phyloP scores from a whole-genome alignment of 2,797 vertebrate species.

The Hypotaenidia okinawae region DNA sequence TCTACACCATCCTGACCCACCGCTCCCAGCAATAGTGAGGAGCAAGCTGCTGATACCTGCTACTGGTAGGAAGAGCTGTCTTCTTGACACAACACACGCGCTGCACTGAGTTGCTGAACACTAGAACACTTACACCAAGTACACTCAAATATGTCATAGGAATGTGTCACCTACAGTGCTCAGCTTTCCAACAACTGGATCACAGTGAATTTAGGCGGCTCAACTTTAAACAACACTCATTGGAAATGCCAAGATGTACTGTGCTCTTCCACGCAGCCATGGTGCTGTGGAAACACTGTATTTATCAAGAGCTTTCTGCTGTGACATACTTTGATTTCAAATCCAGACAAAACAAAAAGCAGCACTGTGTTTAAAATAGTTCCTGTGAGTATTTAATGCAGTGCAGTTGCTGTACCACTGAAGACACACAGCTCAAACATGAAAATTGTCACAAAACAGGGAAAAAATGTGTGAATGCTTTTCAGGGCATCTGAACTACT shows the following conservation, averaged over 20 bases:
- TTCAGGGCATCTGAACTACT: neutral
- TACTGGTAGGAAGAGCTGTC: neutral
- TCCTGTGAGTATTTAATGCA: neutral
- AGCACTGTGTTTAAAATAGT: neutral
- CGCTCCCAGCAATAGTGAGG: neutral
- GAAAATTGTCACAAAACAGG: neutral
- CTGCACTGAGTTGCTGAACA: neutral
- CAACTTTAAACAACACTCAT: neutral
- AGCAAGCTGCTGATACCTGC: fast-evolving
- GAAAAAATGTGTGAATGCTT: neutral
- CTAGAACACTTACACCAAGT: neutral
- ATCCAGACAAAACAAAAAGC: neutral
- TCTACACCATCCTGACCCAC: neutral
- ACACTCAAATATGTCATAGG: neutral
- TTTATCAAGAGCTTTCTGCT: neutral
- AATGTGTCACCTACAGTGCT: neutral
- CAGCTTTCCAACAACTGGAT: neutral
- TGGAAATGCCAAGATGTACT: neutral
- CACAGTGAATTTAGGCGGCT: neutral
- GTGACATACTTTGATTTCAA: neutral
- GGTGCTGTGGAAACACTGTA: neutral
- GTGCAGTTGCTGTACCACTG: neutral
- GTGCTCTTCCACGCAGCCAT: neutral
- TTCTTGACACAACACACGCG: neutral
- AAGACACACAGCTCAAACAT: neutral